Percentiles rank a stretch among this genome's conserved stretches.
phyloP scores from a whole-genome alignment of 1,140 invertebrate species.

The Drosophila auraria region DNA sequence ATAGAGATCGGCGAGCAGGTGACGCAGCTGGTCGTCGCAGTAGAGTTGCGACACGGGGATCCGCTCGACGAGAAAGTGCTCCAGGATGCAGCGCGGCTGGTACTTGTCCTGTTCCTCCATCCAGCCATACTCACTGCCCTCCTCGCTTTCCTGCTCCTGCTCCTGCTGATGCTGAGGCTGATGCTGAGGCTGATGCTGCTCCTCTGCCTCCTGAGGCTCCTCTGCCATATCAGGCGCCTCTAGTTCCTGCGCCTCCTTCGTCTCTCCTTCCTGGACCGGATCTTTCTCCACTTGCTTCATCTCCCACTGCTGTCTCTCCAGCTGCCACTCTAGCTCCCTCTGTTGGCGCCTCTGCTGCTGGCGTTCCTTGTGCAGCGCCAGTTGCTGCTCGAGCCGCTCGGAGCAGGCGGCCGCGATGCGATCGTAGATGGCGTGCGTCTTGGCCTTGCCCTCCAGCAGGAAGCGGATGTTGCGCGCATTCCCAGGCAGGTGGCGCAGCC shows the following conservation, averaged over 20 bases:
- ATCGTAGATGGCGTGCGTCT: conserved; percentile 90
- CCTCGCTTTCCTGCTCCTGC: not conserved
- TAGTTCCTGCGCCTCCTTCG: no score
- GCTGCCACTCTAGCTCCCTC: not conserved
- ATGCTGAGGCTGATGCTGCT: not conserved
- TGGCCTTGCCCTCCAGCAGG: conserved; percentile 88
- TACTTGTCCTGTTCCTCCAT: conserved; percentile 1
- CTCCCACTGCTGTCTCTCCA: not conserved
- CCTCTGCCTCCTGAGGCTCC: not conserved
- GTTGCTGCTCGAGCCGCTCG: conserved; percentile 18
- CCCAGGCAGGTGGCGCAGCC: conserved; percentile 86
- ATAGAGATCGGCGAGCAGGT: conserved; percentile 94
- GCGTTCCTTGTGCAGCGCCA: conserved; percentile 1
- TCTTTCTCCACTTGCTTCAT: not conserved
- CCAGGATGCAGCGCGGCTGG: conserved; percentile 86
- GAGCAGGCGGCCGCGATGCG: conserved; percentile 87
- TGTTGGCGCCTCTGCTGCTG: conserved; percentile 1
- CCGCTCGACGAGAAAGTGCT: conserved; percentile 89
- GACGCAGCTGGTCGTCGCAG: conserved; percentile 88
- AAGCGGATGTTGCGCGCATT: conserved; percentile 87
- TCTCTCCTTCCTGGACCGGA: not conserved
- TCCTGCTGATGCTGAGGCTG: no score
- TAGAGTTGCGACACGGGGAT: conserved; percentile 48
- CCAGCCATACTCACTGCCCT: not conserved
- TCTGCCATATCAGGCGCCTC: not conserved